These are phyloP conservation scores for Aphaenogaster floridana DNA, from an alignment of 1,140 invertebrate species.

Conservation along the genomic window DNA sequence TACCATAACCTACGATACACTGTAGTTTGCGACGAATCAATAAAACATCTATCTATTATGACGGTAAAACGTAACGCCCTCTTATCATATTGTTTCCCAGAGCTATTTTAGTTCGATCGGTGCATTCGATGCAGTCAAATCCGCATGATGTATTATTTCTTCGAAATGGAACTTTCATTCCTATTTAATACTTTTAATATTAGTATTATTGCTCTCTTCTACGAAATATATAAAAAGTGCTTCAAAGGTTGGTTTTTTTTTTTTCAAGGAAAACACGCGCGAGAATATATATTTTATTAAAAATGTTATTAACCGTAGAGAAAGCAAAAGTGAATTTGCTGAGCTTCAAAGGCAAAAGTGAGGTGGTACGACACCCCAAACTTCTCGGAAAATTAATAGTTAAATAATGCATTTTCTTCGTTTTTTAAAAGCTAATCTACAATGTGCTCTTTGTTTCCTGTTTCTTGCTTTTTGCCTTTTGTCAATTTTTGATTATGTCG, in stretches of 20 bases:
- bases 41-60: constrained; percentile 42
- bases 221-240: background rate
- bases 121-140: background rate
- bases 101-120: background rate
- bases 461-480: too few relatives aligned
- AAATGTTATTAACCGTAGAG: background rate
- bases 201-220: background rate
- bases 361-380: too few relatives aligned
- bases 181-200: too few relatives aligned
- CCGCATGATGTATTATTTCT: background rate
- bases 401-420: too few relatives aligned
- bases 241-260: background rate
- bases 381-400: too few relatives aligned
- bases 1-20: constrained; percentile 62
- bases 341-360: too few relatives aligned
- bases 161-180: background rate
- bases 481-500: too few relatives aligned
- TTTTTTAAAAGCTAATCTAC: too few relatives aligned
- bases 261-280: background rate
- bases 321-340: too few relatives aligned
- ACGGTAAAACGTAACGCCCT: constrained; percentile 15
- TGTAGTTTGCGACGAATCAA: constrained; percentile 56
- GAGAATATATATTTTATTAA: constrained; percentile 8
- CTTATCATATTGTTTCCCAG: constrained; percentile 27
- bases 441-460: too few relatives aligned